phyloP scores from a whole-genome alignment of 92 coral and sea anemone genomes.

The Paragorgia papillata region DNA sequence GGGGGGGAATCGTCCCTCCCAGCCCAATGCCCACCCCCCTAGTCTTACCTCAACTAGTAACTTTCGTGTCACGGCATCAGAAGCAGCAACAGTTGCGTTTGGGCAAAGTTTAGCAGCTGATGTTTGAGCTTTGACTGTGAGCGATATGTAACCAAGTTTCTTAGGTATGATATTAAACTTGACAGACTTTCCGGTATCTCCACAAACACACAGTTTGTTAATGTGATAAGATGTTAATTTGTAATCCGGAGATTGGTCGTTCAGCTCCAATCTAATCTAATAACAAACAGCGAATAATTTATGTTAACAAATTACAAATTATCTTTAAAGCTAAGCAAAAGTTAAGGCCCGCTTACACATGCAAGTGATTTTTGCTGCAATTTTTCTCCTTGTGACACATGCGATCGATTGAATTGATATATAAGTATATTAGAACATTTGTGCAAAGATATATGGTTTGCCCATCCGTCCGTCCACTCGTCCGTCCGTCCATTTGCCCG shows the following conservation, averaged over 20 bases:
- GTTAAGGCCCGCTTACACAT: too few species aligned
- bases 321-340: too few species aligned
- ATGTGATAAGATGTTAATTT: conserved; percentile 28
- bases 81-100: conserved; percentile 11
- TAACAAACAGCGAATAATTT: neutral
- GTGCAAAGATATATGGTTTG: too few species aligned
- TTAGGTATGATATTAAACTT: conserved; percentile 39
- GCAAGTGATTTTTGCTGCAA: too few species aligned
- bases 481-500: too few species aligned
- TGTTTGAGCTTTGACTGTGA: conserved; percentile 36
- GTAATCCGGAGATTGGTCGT: conserved; percentile 4
- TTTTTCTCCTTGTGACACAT: too few species aligned
- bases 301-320: neutral
- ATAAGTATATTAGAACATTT: too few species aligned
- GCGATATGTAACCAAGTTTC: conserved; percentile 34
- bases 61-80: conserved; percentile 42
- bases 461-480: too few species aligned
- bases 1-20: too few species aligned
- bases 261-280: conserved; percentile 37
- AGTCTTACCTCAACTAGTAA: conserved; percentile 40
- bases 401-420: too few species aligned
- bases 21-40: too few species aligned
- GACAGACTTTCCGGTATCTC: conserved; percentile 21
- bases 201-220: conserved; percentile 25
- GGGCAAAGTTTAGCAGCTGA: conserved; percentile 13